A percentile compares a stretch with the other conserved stretches of the same genome.
Evolutionary conservation across 1,140 invertebrate species (phyloP).

Genomic region (Temnothorax longispinosus): DNA sequence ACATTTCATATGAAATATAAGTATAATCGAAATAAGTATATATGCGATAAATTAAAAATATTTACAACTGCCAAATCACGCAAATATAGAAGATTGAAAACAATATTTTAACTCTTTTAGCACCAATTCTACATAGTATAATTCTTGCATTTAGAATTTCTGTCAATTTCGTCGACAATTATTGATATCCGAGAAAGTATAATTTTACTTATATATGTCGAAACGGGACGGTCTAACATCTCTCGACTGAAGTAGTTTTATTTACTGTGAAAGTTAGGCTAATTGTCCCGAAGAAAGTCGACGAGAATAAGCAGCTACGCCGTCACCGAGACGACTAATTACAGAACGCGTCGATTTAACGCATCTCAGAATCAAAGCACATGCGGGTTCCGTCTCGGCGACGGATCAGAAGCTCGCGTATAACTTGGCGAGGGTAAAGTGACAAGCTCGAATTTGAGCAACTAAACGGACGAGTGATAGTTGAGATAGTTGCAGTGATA

Average conservation of each 20-base stretch:
- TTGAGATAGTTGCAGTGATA: constrained; percentile 17
- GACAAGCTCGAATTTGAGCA: constrained; percentile 12
- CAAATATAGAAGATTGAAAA: neutral
- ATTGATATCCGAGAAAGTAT: neutral
- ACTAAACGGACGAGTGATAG: constrained; percentile 21
- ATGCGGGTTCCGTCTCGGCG: constrained; percentile 70
- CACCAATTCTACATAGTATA: neutral
- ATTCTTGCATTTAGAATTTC: neutral
- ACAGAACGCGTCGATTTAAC: constrained; percentile 75
- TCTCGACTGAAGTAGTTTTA: constrained; percentile 33
- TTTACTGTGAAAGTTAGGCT: constrained; percentile 43
- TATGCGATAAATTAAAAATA: neutral
- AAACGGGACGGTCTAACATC: neutral
- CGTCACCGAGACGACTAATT: constrained; percentile 69
- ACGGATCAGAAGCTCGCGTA: neutral
- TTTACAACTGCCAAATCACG: neutral
- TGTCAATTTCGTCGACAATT: neutral
- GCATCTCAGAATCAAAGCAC: constrained; percentile 76
- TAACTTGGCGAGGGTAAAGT: constrained; percentile 1
- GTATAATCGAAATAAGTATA: neutral
- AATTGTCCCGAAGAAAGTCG: constrained; percentile 37
- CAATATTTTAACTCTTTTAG: neutral
- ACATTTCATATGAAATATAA: neutral
- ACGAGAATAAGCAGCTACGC: neutral
- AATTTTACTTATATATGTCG: too few species aligned